These are phyloP conservation scores for Pachypsylla venusta DNA, from an alignment of 1,140 invertebrate species.

Conservation along the genomic window DNA sequence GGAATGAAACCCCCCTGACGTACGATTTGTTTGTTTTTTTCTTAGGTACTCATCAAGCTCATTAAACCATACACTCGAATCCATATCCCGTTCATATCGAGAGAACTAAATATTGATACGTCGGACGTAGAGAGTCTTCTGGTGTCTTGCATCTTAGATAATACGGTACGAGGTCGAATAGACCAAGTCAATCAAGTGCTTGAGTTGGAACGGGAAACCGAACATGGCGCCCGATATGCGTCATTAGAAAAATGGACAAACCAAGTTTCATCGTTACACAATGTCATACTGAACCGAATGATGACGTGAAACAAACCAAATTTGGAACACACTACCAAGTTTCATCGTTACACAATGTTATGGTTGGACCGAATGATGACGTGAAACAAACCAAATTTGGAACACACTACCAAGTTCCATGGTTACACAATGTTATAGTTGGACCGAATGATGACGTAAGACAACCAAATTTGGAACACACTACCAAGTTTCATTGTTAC, in stretches of 20 bases:
- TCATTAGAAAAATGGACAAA: constrained; percentile 93
- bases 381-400: too few relatives aligned
- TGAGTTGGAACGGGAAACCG: constrained; percentile 66
- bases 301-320: too few relatives aligned
- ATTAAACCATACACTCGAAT: constrained; percentile 98
- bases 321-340: too few relatives aligned
- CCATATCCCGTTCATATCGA: constrained; percentile 95
- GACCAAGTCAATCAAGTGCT: constrained; percentile 94
- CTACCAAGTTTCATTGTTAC: constrained; percentile 73
- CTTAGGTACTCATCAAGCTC: constrained; percentile 70
- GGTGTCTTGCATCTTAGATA: constrained; percentile 97
- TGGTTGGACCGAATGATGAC: constrained; percentile 83
- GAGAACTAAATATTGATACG: constrained; percentile 91
- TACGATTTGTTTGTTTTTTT: too few relatives aligned
- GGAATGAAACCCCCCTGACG: too few relatives aligned
- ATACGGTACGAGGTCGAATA: constrained; percentile 90
- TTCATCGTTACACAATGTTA: constrained; percentile 68
- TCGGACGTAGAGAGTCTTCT: constrained; percentile 91
- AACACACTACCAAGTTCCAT: constrained; percentile 73
- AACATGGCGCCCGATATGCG: constrained; percentile 71
- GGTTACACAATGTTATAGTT: constrained; percentile 78
- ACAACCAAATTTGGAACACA: too few relatives aligned
- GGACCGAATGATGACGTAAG: constrained; percentile 81
- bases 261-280: constrained; percentile 74
- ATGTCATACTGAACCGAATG: constrained; percentile 80